Conservation (phyloP, 1,140 invertebrate species). For the Brachionus angularis region DNA sequence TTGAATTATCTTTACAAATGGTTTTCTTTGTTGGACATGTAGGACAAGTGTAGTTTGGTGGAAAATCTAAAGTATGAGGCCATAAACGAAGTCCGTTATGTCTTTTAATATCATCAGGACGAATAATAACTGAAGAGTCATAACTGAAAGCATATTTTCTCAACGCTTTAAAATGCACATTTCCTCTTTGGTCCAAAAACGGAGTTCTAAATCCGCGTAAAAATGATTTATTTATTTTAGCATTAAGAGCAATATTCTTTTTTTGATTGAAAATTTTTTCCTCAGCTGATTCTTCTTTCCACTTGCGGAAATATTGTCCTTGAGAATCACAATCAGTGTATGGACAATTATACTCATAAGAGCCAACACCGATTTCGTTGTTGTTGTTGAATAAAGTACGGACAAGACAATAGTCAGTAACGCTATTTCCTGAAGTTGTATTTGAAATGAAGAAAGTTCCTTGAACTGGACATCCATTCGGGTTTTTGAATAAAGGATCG, state of each 20-base stretch:
- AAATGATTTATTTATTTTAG: slow-evolving; percentile 26
- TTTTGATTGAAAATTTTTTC: slow-evolving; percentile 24
- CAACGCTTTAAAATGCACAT: slow-evolving; percentile 15
- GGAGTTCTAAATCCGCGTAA: slow-evolving; percentile 7
- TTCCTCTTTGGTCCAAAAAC: slow-evolving; percentile 7
- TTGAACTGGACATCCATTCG: slow-evolving; percentile 40
- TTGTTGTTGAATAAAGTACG: slow-evolving; percentile 39
- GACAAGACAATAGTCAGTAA: slow-evolving; percentile 31
- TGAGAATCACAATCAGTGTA: slow-evolving; percentile 33
- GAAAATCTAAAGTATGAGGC: slow-evolving; percentile 40
- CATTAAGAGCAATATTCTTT: slow-evolving; percentile 2
- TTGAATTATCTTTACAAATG: not conserved
- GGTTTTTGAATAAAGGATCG: slow-evolving; percentile 35
- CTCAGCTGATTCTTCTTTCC: not conserved
- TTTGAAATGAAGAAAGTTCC: slow-evolving; percentile 24
- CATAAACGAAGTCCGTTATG: slow-evolving; percentile 28
- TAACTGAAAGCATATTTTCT: slow-evolving; percentile 39
- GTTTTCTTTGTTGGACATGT: slow-evolving; percentile 38
- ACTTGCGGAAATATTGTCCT: slow-evolving; percentile 6
- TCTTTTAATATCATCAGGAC: not conserved
- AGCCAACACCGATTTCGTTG: slow-evolving; percentile 11
- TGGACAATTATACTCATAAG: slow-evolving; percentile 17
- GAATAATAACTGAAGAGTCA: slow-evolving; percentile 24
- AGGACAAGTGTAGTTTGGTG: not conserved
- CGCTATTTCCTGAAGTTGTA: not conserved